phyloP scores from a whole-genome alignment of 2,888 invertebrate genomes.

The Helicoverpa assulta region DNA sequence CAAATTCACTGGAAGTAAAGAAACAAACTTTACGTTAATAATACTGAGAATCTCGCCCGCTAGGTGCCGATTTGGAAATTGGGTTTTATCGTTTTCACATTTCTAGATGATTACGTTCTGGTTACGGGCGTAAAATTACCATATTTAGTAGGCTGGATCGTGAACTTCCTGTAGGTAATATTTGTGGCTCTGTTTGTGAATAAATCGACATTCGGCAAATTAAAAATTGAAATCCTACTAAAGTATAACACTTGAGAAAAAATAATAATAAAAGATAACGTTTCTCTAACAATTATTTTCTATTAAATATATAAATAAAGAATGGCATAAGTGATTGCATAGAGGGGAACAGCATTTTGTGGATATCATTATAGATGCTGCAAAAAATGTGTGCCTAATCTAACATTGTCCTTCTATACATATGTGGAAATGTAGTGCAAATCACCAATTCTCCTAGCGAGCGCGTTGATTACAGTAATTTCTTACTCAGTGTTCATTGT shows the following conservation, averaged over 20 bases:
- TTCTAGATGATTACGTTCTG: slow-evolving; percentile 35
- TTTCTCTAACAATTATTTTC: too few relatives aligned
- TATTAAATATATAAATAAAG: too few relatives aligned
- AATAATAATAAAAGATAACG: too few relatives aligned
- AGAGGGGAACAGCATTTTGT: too few relatives aligned
- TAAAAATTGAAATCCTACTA: too few relatives aligned
- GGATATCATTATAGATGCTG: too few relatives aligned
- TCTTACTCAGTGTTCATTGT: neutral
- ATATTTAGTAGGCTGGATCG: slow-evolving; percentile 20
- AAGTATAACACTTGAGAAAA: too few relatives aligned
- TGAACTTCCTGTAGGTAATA: slow-evolving; percentile 11
- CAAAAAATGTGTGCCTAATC: neutral
- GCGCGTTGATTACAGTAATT: slow-evolving; percentile 12
- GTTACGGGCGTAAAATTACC: slow-evolving; percentile 24
- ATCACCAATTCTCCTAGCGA: neutral
- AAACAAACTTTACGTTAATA: slow-evolving; percentile 28
- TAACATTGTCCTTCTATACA: slow-evolving; percentile 1
- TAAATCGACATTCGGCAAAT: neutral
- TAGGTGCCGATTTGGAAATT: slow-evolving; percentile 51
- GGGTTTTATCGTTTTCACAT: slow-evolving; percentile 36
- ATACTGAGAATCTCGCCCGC: slow-evolving; percentile 11
- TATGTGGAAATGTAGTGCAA: slow-evolving; percentile 9
- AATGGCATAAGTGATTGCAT: too few relatives aligned
- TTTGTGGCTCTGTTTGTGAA: neutral
- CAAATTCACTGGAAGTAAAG: slow-evolving; percentile 14